A percentile compares a stretch with the other conserved stretches of the same genome.
phyloP scores from a whole-genome alignment of 2,113 vertebrate species.

The Pungitius pungitius region DNA sequence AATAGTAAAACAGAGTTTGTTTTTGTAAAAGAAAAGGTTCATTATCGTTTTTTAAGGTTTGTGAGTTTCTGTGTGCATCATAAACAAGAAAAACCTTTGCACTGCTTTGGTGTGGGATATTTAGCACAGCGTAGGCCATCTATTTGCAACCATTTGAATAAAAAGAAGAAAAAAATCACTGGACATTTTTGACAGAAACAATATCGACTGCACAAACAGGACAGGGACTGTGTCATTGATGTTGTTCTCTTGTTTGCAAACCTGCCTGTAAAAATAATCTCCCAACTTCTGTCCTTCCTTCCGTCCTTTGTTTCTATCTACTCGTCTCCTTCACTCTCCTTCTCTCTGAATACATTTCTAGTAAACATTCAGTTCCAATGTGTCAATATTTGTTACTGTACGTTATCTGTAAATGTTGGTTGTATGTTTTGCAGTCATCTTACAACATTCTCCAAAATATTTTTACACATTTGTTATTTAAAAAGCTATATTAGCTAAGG shows the following conservation, averaged over 20 bases:
- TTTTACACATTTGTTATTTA: conserved; percentile 9
- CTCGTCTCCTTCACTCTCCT: not conserved
- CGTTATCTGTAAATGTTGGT: not conserved
- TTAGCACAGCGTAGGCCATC: conserved; percentile 27
- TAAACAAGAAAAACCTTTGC: conserved; percentile 8
- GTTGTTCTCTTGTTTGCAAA: not conserved
- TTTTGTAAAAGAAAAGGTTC: not conserved
- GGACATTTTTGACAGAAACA: not conserved
- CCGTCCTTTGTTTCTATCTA: conserved; percentile 6
- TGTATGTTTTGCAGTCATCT: conserved; percentile 12
- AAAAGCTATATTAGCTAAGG: not conserved
- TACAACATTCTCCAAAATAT: not conserved
- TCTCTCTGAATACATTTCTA: conserved; percentile 22
- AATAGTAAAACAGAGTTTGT: not conserved
- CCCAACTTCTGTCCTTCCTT: not conserved
- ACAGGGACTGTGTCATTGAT: conserved; percentile 13
- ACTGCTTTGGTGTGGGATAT: conserved; percentile 27
- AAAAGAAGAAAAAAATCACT: conserved; percentile 19
- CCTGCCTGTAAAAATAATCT: not conserved
- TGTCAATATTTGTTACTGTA: conserved; percentile 18
- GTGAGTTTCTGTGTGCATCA: not conserved
- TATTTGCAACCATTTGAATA: conserved; percentile 21
- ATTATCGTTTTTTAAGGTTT: conserved; percentile 1
- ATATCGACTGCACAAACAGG: not conserved
- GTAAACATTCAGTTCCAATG: conserved; percentile 25